Percentiles rank a stretch among this genome's conserved stretches.
Conservation (phyloP, 2,888 invertebrate genomes). For the Ditula angustiorana region DNA sequence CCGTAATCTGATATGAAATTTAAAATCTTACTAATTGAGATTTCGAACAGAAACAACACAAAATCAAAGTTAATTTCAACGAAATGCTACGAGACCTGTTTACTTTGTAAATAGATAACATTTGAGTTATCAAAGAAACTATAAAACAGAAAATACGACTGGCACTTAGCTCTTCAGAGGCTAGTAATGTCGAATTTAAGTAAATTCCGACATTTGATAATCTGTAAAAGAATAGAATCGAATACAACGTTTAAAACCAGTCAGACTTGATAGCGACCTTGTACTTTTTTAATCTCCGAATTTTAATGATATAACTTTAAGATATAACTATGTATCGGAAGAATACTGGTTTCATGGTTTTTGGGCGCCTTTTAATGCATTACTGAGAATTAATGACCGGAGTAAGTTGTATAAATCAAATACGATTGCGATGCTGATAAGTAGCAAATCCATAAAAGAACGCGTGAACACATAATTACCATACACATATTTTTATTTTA, state of each 20-base stretch:
- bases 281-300: constrained; percentile 14
- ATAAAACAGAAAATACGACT: constrained; percentile 5
- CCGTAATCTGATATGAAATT: neutral
- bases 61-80: neutral
- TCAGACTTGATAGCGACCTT: constrained; percentile 24
- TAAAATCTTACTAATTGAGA: neutral
- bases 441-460: no score
- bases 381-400: no score
- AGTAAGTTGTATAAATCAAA: neutral
- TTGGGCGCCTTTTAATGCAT: neutral
- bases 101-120: constrained; percentile 13
- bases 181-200: neutral
- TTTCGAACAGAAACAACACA: neutral
- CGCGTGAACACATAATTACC: neutral
- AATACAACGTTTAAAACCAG: constrained; percentile 22
- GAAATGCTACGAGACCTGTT: constrained; percentile 11
- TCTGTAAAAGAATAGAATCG: neutral
- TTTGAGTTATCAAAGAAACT: constrained; percentile 8
- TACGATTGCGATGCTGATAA: neutral
- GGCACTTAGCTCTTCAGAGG: neutral
- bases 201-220: neutral
- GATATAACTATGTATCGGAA: constrained; percentile 1
- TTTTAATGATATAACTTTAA: neutral
- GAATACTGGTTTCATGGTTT: neutral
- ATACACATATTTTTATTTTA: neutral